Base-by-base conservation (phyloP, 2,888 invertebrate species). In the Andrena fulva region DNA sequence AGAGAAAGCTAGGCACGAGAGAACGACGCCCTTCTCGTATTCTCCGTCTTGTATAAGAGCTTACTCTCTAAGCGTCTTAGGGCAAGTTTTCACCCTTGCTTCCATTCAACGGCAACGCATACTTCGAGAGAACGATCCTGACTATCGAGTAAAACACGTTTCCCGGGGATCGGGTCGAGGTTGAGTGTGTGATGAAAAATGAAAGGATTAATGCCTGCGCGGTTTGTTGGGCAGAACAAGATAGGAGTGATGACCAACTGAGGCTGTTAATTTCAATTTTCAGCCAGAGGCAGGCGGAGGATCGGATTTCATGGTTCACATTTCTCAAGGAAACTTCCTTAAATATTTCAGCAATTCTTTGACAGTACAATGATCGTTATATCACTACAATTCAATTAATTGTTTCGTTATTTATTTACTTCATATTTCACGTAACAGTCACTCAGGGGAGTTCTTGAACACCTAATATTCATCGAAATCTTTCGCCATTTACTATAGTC, bases 61-160 rank as follows among this genome's bases (percentile, higher is more conserved):
- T 93, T 93, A 93, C 88, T 83, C 89, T 87, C 89, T 93, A 93
- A 94, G 93, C 93, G 90, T 93, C 93, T 94, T 94, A 93, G 92
- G 89, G 89, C 91, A 93, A 94, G 92, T 93, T 94, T 93, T 92
- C 89, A 89, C 89, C 89, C 89, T 87, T 89, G 87, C 89, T 73
- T 84, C 86, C 82, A 78, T 81, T 82, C 80, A 76, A 54, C 77
- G 63, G 68, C 77, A 48, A 56, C 69, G 77, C 80, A 52, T 72
- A 56, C 66, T 76, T 50, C 64, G 54, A 59, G 75, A 50, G 75
- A 72, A 77, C 66, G 79, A 80, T 75, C 81, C 48, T 71, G 76
- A 70, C 81, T 76, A 86, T 82, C 74, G 72, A 42, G 56, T n/a
- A 29, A 56, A 73, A 70, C 73, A 66, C 67, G 70, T 50, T 29